Percentiles rank a stretch among this genome's conserved stretches.
Evolutionary conservation across 2,797 vertebrate species (phyloP).

Genomic region (Channa striata): DNA sequence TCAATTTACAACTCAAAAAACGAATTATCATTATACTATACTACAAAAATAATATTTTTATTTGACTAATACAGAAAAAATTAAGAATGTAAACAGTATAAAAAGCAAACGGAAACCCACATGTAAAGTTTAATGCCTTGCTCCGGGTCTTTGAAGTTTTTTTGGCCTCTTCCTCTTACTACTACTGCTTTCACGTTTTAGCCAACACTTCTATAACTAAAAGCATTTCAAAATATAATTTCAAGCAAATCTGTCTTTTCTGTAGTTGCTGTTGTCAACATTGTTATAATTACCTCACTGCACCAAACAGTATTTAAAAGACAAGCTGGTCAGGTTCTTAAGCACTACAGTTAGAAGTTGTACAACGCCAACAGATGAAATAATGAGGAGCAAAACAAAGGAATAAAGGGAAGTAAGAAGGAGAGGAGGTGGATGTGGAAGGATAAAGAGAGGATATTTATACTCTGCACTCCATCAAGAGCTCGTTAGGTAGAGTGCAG

Average conservation of each 20-base stretch:
- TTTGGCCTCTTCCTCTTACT: background rate
- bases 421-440: constrained; percentile 19
- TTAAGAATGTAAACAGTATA: background rate
- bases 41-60: too few species aligned
- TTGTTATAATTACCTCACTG: constrained; percentile 5
- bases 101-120: background rate
- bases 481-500: constrained; percentile 49
- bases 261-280: constrained; percentile 15
- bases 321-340: constrained; percentile 19
- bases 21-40: too few species aligned
- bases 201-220: constrained; percentile 20
- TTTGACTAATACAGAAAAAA: too few species aligned
- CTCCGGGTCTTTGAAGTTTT: background rate
- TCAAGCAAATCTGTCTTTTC: constrained; percentile 14
- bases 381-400: constrained; percentile 36
- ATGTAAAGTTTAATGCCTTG: constrained; percentile 14
- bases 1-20: too few species aligned
- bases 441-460: constrained; percentile 49
- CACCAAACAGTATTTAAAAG: constrained; percentile 19
- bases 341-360: constrained; percentile 30
- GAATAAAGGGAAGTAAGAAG: constrained; percentile 28
- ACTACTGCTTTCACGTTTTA: constrained; percentile 2
- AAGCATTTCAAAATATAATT: constrained; percentile 29
- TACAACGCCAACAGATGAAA: constrained; percentile 10
- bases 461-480: constrained; percentile 51